Evolutionary conservation across 1,140 invertebrate genomes (phyloP), one percentile per base, ranked within the genome.

Genomic region (Sesamia nonagrioides): DNA sequence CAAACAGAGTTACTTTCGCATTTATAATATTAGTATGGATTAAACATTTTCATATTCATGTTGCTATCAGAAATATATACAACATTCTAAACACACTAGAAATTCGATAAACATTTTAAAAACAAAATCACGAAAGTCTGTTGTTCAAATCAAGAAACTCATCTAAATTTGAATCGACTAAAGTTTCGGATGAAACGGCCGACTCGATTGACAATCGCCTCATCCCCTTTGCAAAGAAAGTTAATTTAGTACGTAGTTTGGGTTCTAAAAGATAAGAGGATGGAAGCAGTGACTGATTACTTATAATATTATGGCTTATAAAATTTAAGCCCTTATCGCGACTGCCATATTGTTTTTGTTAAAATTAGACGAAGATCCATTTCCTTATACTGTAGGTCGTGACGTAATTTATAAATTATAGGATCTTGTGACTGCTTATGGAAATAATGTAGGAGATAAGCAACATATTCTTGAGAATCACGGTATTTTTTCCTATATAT

Each of bases 261-360:
- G 37, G 15, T 27, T n/a, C 15, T 27, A 27, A 11, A 17, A 37
- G 71, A 74, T 74, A 74, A 60, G 71, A 15, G 56, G 54, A 45
- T 33, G 71, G 35, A 42, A 60, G 71, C 54, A 58, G 9, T 56
- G 71, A 74, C 54, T 74, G 71, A 74, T 74, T 74, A 58, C 71
- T 74, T 74, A 74, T 33, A 42, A 63, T 58, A 74, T 74, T 74
- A 45, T 60, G 37, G 71, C 71, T 56, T 74, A 74, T 74, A 74
- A 74, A 74, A 58, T 58, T 60, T 17, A 60, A 56, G 35, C 27
- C 15, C 71, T 58, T 74, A 74, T 74, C 71, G 9, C 52, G 11
- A 11, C 18, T 5, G 71, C 71, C 71, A 74, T 74, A 45, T 37
- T 74, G 71, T 60, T 74, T 58, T 56, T 33, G 56, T 74, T 74